Evolutionary conservation across 1,140 invertebrate genomes (phyloP), one percentile per base, ranked within the genome.

Genomic region (Drosophila oshimai): DNA sequence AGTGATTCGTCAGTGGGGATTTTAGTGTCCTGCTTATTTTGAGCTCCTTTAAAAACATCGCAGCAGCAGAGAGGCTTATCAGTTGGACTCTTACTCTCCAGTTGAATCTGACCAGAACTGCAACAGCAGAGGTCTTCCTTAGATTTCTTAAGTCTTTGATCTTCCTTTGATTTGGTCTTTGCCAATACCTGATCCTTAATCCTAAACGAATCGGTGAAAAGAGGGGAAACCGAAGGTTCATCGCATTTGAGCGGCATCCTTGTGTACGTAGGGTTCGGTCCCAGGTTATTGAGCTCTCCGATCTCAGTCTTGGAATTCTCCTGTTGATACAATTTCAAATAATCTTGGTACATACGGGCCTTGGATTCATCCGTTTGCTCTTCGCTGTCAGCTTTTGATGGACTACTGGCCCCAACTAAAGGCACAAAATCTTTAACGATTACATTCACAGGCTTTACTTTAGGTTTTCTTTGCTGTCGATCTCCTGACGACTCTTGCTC

Each of bases 251-350:
- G 6, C 2, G 1, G 17, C 6, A 58, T 4, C 6, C 29, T 77
- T 6, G 46, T 77, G 26, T 77, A 65, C 1, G 74, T 65, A 6
- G 37, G 24, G 4, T 13, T 10, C 1, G 1, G 0, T 0, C 10
- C 24, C 10, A 41, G 17, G 6, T 29, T 2, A 0, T 15, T 2
- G 1, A 12, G 3, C 6, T 6, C 10, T n/a, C 0, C 1, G 0
- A 13, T 18, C 2, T 29, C 22, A 7, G 6, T 7, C 15, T 28
- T 24, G 1, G 12, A 20, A 9, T 44, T 42, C 17, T 60, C 36
- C 10, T 44, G 13, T 1, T 42, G 15, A 13, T 61, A 61, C 15
- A 18, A 7, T 1, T 5, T 42, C 13, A 61, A 18, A 20, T 61
- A 61, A 0, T 60, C 36, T 2, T 31, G 7, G 15, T 42, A 44